Evolutionary conservation across 2,888 invertebrate genomes (phyloP), one percentile per base, ranked within the genome.

Genomic region (Drosophila limbata): DNA sequence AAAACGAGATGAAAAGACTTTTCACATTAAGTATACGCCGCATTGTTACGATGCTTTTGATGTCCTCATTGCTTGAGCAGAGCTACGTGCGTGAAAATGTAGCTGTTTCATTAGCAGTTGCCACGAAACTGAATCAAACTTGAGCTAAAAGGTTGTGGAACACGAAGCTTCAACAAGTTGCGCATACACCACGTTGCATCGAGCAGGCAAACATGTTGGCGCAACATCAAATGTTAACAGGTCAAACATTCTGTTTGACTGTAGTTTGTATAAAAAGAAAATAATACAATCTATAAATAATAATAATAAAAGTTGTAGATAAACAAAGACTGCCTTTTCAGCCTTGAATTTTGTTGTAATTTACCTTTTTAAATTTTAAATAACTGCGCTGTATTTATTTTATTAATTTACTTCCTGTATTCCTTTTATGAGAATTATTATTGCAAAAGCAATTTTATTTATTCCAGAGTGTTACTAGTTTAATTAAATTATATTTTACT

Each of bases 151-250:
- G 15, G 28, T 40, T 48, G 42, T 42, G 19, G 1, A 1, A 19
- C 5, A 10, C 3, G 6, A 6, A 48, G 37, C 10, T 40, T 10
- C 13, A 68, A 68, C 84, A 69, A 4, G 84, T 81, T 84, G 74
- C 53, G 37, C 1, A 59, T 62, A 44, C 63, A 65, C 35, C 76
- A 53, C 28, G 84, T 83, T 81, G 57, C 59, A 44, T 56, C 73
- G 39, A 44, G 8, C 65, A 63, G 68, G 28, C 40, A 44, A 73
- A 74, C 66, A 11, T 25, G 45, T n/a, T 35, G 28, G 11, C 4
- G 4, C 40, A 73, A 66, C 71, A 64, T 28, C 9, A 59, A 33
- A 69, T 64, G 57, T 45, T 53, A 59, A 31, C 45, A 21, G n/a
- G 21, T n/a, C 28, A 3, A 11, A 33, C 31, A 48, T 39, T 8